Evolutionary conservation across 2,797 vertebrate species (phyloP).

Genomic region (Gouania willdenowi): DNA sequence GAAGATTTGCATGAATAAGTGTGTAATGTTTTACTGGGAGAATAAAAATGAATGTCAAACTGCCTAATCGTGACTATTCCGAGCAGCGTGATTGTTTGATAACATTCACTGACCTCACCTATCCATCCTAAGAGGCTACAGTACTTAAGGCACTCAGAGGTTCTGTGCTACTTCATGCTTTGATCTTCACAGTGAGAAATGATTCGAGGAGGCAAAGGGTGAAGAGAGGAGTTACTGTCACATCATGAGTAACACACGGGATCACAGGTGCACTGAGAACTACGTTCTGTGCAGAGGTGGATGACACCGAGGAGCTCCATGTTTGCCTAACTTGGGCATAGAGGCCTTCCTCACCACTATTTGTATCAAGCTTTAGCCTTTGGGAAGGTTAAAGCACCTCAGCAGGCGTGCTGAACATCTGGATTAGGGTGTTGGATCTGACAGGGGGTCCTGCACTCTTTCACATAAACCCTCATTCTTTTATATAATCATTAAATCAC

Average conservation of each 20-base stretch:
- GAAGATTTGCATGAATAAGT: constrained; percentile 14
- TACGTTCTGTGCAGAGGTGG: constrained; percentile 25
- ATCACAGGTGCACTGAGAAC: constrained; percentile 17
- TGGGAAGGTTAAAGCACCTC: constrained; percentile 23
- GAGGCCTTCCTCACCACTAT: constrained; percentile 15
- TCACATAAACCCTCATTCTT: constrained; percentile 26
- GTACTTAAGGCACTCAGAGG: constrained; percentile 10
- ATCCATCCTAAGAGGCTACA: not conserved
- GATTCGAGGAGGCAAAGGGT: not conserved
- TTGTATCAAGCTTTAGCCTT: not conserved
- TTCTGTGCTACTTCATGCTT: not conserved
- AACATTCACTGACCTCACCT: constrained; percentile 9
- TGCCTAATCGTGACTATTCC: constrained; percentile 12
- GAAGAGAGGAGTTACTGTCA: not conserved
- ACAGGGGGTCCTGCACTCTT: constrained; percentile 19
- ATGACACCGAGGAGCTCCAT: constrained; percentile 31
- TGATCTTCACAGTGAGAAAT: not conserved
- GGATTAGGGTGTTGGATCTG: constrained; percentile 38
- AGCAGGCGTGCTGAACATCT: constrained; percentile 48
- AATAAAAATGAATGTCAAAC: constrained; percentile 5
- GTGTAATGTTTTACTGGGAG: not conserved
- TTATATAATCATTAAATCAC: constrained; percentile 46
- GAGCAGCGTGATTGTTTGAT: not conserved
- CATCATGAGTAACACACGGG: constrained; percentile 2
- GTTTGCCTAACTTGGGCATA: constrained; percentile 62